phyloP scores from a whole-genome alignment of 2,888 invertebrate genomes.

The Protophormia terraenovae region DNA sequence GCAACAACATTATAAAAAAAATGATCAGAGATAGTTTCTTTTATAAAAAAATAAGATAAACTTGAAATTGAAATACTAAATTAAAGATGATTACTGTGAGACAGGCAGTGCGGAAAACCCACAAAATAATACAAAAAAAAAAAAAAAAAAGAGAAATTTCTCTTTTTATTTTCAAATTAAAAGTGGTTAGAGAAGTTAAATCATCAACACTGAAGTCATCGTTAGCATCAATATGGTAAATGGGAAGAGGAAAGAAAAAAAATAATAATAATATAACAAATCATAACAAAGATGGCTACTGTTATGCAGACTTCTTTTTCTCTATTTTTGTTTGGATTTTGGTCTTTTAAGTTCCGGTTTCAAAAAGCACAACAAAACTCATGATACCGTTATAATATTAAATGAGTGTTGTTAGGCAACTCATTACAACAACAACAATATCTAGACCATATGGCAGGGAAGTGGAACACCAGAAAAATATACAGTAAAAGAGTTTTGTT shows the following conservation, averaged over 20 bases:
- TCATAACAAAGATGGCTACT: slow-evolving; percentile 53
- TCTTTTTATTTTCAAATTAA: slow-evolving; percentile 29
- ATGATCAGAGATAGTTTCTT: slow-evolving; percentile 24
- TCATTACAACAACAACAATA: slow-evolving; percentile 30
- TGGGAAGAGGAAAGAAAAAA: background rate
- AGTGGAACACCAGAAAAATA: slow-evolving; percentile 49
- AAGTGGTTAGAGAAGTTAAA: slow-evolving; percentile 51
- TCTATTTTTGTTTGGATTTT: background rate
- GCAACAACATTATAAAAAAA: background rate
- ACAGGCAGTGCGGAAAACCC: background rate
- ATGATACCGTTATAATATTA: slow-evolving; percentile 58
- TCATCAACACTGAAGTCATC: slow-evolving; percentile 21
- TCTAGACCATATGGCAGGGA: slow-evolving; percentile 52
- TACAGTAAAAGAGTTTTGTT: too few relatives aligned
- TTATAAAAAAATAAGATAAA: slow-evolving; percentile 36
- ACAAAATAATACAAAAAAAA: too few relatives aligned
- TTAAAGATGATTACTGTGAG: background rate
- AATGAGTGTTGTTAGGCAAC: slow-evolving; percentile 54
- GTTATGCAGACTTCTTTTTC: slow-evolving; percentile 52
- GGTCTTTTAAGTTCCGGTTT: slow-evolving; percentile 55
- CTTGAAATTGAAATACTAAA: slow-evolving; percentile 54
- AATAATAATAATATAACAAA: background rate
- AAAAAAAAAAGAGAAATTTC: slow-evolving; percentile 53
- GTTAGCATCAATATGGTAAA: background rate
- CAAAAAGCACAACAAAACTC: slow-evolving; percentile 13